A percentile compares a stretch with the other conserved stretches of the same genome.
Evolutionary conservation across 2,113 vertebrate genomes (phyloP).

Genomic region (Herpetotheres cachinnans): DNA sequence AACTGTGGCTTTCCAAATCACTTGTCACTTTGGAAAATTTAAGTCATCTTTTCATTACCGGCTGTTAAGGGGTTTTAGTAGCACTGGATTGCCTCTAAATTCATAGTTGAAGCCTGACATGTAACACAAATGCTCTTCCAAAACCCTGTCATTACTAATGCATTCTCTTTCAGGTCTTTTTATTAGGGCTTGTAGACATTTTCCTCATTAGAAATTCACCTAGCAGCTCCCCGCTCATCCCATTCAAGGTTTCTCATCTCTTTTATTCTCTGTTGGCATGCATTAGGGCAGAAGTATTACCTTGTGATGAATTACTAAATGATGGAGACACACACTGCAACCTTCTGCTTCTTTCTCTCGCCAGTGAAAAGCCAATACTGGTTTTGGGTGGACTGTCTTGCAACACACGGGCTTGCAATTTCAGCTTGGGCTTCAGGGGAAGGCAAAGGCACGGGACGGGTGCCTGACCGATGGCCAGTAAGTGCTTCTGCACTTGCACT

Average conservation of each 20-base stretch:
- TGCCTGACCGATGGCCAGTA: not conserved
- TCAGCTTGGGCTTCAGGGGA: not conserved
- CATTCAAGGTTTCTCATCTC: constrained; percentile 55
- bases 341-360: not conserved
- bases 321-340: not conserved
- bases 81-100: constrained; percentile 32
- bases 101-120: constrained; percentile 24
- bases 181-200: constrained; percentile 44
- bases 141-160: constrained; percentile 49
- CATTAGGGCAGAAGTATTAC: not conserved
- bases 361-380: not conserved
- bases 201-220: constrained; percentile 59
- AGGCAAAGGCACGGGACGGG: fast-evolving
- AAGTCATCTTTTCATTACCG: constrained; percentile 55
- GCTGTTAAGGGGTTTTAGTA: constrained; percentile 45
- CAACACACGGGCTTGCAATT: not conserved
- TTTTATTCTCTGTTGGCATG: constrained; percentile 19
- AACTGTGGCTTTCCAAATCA: not conserved
- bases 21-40: constrained; percentile 25
- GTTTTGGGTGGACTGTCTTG: not conserved
- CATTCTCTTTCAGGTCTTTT: constrained; percentile 56
- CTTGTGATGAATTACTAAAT: constrained; percentile 34
- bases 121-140: constrained; percentile 47
- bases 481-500: not conserved
- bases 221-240: not conserved